These are phyloP conservation scores for Pelvicachromis taeniatus DNA, from an alignment of 2,113 vertebrate genomes.

Conservation along the genomic window DNA sequence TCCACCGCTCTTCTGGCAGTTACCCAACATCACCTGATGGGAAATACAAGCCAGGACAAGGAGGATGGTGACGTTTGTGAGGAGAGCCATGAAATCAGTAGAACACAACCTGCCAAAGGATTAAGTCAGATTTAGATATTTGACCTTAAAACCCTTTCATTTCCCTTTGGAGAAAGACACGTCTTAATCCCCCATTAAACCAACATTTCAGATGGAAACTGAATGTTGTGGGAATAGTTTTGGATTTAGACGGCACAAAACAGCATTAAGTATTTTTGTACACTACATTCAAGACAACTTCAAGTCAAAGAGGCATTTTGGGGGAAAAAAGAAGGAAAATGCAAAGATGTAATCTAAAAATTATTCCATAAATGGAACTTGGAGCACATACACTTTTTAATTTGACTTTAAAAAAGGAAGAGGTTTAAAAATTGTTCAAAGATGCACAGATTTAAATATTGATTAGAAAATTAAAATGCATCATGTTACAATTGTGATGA, in stretches of 20 bases:
- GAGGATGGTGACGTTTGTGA: constrained; percentile 66
- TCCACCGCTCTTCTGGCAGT: constrained; percentile 60
- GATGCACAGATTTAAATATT: neutral
- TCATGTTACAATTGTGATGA: neutral
- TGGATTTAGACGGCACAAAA: neutral
- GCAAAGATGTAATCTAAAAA: neutral
- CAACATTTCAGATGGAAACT: neutral
- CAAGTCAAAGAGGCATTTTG: neutral
- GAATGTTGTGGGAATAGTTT: neutral
- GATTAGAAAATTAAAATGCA: neutral
- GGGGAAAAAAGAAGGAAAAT: neutral
- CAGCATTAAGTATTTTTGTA: neutral
- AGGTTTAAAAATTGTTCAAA: neutral
- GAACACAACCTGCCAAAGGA: constrained; percentile 22
- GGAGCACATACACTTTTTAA: neutral
- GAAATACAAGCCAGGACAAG: constrained; percentile 73
- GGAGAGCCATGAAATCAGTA: constrained; percentile 62
- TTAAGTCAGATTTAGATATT: constrained; percentile 4
- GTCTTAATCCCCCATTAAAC: neutral
- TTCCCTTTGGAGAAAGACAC: neutral
- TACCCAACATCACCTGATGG: constrained; percentile 60
- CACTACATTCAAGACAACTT: neutral
- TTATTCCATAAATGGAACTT: fast-evolving
- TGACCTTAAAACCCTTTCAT: neutral
- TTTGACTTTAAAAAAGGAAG: neutral